Percentiles rank a stretch among this genome's conserved stretches.
These are phyloP conservation scores for Drosophila imparisetae DNA, from an alignment of 2,888 invertebrate species.

Conservation along the genomic window DNA sequence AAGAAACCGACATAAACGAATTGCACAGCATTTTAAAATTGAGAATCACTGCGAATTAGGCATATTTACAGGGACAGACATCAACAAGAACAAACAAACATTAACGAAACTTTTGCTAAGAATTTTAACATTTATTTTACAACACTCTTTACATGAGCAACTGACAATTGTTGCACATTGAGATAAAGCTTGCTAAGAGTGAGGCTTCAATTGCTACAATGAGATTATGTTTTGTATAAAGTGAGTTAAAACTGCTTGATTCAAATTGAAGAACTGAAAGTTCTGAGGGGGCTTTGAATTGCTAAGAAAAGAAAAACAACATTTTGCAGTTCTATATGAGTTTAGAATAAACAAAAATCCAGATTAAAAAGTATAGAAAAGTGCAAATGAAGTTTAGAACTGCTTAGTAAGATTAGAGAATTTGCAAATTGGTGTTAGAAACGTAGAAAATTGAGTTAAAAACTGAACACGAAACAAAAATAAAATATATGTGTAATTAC, in stretches of 20 bases:
- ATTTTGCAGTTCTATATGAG: neutral
- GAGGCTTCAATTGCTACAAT: slow-evolving; percentile 1
- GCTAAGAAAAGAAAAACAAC: neutral
- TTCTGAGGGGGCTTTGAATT: slow-evolving; percentile 1
- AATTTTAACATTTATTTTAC: slow-evolving; percentile 68
- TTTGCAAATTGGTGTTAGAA: slow-evolving; percentile 20
- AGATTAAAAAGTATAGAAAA: slow-evolving; percentile 9
- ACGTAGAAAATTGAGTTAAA: slow-evolving; percentile 2
- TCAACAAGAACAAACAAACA: slow-evolving; percentile 20
- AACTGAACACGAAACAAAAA: slow-evolving; percentile 3
- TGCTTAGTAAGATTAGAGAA: slow-evolving; percentile 7
- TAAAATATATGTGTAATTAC: neutral
- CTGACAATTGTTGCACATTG: slow-evolving; percentile 18
- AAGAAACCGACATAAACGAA: slow-evolving; percentile 15
- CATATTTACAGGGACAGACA: slow-evolving; percentile 70
- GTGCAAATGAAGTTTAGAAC: slow-evolving; percentile 18
- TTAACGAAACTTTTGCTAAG: slow-evolving; percentile 67
- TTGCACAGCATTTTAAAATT: slow-evolving; percentile 17
- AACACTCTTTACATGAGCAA: slow-evolving; percentile 57
- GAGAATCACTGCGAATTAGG: slow-evolving; percentile 16
- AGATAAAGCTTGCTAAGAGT: slow-evolving; percentile 11
- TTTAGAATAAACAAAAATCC: slow-evolving; percentile 7
- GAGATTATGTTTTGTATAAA: slow-evolving; percentile 9
- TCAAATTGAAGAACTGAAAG: slow-evolving; percentile 9
- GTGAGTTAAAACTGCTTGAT: neutral